Evolutionary conservation across 37 sponge, comb jelly and placozoan species (phyloP).

Genomic region (Spongilla lacustris): DNA sequence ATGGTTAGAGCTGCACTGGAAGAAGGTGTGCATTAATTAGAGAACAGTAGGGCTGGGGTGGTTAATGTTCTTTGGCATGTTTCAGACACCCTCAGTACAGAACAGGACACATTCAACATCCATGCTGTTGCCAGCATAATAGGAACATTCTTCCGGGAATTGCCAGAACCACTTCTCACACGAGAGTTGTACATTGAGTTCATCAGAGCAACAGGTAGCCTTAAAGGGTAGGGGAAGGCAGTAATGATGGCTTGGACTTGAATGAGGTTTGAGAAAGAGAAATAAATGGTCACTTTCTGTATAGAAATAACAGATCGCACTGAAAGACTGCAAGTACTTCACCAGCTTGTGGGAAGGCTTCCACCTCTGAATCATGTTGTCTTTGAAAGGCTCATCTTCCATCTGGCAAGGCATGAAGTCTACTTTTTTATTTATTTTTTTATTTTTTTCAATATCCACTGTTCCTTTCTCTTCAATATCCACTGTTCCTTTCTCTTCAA

Average conservation of each 20-base stretch:
- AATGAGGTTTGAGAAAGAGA: not conserved
- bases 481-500: too few relatives aligned
- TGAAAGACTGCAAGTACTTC: slow-evolving; percentile 61
- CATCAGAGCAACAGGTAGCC: slow-evolving; percentile 75
- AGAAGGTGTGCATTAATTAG: slow-evolving; percentile 43
- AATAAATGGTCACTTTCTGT: too few relatives aligned
- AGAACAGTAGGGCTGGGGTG: not conserved
- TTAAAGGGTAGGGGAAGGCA: too few relatives aligned
- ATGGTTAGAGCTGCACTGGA: slow-evolving; percentile 72
- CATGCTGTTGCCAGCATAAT: slow-evolving; percentile 76
- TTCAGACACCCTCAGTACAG: slow-evolving; percentile 62
- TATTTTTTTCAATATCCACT: not conserved
- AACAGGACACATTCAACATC: slow-evolving; percentile 59
- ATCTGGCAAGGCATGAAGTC: slow-evolving; percentile 70
- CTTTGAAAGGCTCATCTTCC: slow-evolving; percentile 80
- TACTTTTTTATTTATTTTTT: not conserved
- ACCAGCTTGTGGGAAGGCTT: slow-evolving; percentile 51
- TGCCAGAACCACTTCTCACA: slow-evolving; percentile 92
- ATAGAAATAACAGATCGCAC: slow-evolving; percentile 60
- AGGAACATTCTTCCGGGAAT: slow-evolving; percentile 78
- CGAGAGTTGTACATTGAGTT: slow-evolving; percentile 76
- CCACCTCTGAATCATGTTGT: slow-evolving; percentile 73
- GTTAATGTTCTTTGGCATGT: not conserved
- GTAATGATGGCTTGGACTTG: not conserved
- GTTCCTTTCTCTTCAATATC: too few relatives aligned